Evolutionary conservation across 2,797 vertebrate species (phyloP).

Genomic region (Centroberyx gerrardi): DNA sequence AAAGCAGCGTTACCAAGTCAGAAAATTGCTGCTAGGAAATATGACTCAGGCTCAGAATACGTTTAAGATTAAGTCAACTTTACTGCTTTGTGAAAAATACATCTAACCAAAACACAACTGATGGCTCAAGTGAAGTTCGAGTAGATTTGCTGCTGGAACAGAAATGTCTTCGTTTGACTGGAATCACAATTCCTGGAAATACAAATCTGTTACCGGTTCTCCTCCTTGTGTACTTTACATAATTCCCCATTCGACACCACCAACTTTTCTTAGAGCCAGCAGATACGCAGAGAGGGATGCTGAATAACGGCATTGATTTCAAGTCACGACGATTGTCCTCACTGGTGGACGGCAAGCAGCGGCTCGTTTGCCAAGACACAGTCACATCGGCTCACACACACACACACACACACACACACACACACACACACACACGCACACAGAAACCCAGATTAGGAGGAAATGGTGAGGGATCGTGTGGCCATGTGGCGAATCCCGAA

Average conservation of each 20-base stretch:
- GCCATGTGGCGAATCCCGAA: slow-evolving; percentile 15
- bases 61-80: too few relatives aligned
- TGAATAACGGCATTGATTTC: slow-evolving; percentile 7
- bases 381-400: slow-evolving; percentile 38
- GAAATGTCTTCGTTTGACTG: too few relatives aligned
- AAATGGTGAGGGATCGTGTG: slow-evolving; percentile 3
- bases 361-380: slow-evolving; percentile 37
- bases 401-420: slow-evolving; percentile 15
- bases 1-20: too few relatives aligned
- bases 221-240: not conserved
- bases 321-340: slow-evolving; percentile 7
- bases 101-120: too few relatives aligned
- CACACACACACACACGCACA: not conserved
- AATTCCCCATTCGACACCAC: not conserved
- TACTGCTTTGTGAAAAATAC: too few relatives aligned
- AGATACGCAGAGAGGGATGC: not conserved
- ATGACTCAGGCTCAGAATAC: too few relatives aligned
- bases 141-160: too few relatives aligned
- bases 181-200: too few relatives aligned
- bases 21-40: too few relatives aligned
- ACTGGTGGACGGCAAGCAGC: slow-evolving; percentile 15
- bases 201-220: too few relatives aligned
- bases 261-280: not conserved
- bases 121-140: too few relatives aligned
- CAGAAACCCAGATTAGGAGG: slow-evolving; percentile 22